Base-by-base conservation (phyloP, 2,113 vertebrate genomes). In the Dendropsophus ebraccatus region DNA sequence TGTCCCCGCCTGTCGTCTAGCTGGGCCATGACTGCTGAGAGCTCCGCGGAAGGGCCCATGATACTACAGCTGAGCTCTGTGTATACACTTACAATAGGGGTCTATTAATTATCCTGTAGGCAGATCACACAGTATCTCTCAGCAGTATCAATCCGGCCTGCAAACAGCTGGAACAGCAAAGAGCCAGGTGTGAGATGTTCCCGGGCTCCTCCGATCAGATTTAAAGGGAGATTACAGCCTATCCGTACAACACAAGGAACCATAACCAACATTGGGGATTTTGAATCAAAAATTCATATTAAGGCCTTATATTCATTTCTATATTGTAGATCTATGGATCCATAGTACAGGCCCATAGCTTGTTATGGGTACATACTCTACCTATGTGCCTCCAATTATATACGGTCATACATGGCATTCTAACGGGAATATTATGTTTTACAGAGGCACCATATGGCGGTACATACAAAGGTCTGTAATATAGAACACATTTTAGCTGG, bases 101-200 rank as follows among this genome's bases (percentile, higher is more conserved):
- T 78, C 30, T 79, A 50, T 50, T 47, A n/a, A 74, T 47, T 47
- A 14, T 47, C 37, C 9, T 25, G 45, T 49, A 75, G 21, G 73
- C 41, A 75, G 77, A 58, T 41, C 54, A 79, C 54, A 35, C 50
- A 13, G 76, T 37, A 56, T 58, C 12, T 41, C 56, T 56, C 78
- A 80, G 78, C 78, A 62, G 78, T 45, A 62, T 62, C 35, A 80
- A 45, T 62, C 78, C 23, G 37, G 13, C 54, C 35, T 32, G 16
- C 56, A 62, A 62, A 62, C 78, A 80, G 78, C 78, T 80, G 78
- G 56, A 56, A 45, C 37, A 80, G 56, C 78, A 80, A 80, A 80
- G 56, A 21, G 9, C 32, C 77, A 80, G 77, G 58, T 80, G 56
- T 41, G 37, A 62, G 52, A 45, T 45, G 35, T 45, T 28, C 78